Base-by-base conservation (phyloP, 2,888 invertebrate genomes). In the Hartigia nigra region DNA sequence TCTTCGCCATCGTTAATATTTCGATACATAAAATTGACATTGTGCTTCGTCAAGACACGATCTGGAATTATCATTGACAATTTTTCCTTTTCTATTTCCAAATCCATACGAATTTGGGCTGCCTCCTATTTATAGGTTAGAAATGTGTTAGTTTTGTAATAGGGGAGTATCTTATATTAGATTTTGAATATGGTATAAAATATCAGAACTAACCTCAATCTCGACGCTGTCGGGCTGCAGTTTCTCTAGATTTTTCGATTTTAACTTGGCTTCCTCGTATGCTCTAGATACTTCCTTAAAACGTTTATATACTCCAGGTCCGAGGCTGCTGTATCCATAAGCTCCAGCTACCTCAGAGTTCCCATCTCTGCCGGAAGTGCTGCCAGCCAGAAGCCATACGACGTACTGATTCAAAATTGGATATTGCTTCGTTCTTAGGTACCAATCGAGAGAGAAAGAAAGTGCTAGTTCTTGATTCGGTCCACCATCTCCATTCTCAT, bases 381-480 rank as follows among this genome's bases (percentile, higher is more conserved):
- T 85, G 37, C 86, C 85, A 23, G 86, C 88, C 39, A 88, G 79
- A 77, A 89, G 87, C 88, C 89, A 89, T 37, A 89, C 89, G 34
- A 84, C 84, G 82, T 89, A 89, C 69, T 83, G 78, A 36, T 81
- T 83, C 70, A 89, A 82, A 79, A 89, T 86, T 77, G 89, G 89
- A 82, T 84, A 86, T 78, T 86, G 82, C 32, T 84, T 79, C 12
- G 83, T 83, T 78, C 83, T 85, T 74, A 86, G 70, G 72, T 85
- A 84, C 93, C 88, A 79, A 94, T 88, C 84, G 23, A 87, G 79
- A 3, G 89, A 88, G 81, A 89, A 89, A 74, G 86, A 87, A n/a
- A 95, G 88, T 1, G 93, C 94, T 87, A 95, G 91, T 90, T 95
- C 95, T 87, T 95, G 95, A 91, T 94, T 95, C 14, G 95, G 92